phyloP scores from a whole-genome alignment of 2,797 vertebrate genomes.

The Kryptolebias ocellatus region DNA sequence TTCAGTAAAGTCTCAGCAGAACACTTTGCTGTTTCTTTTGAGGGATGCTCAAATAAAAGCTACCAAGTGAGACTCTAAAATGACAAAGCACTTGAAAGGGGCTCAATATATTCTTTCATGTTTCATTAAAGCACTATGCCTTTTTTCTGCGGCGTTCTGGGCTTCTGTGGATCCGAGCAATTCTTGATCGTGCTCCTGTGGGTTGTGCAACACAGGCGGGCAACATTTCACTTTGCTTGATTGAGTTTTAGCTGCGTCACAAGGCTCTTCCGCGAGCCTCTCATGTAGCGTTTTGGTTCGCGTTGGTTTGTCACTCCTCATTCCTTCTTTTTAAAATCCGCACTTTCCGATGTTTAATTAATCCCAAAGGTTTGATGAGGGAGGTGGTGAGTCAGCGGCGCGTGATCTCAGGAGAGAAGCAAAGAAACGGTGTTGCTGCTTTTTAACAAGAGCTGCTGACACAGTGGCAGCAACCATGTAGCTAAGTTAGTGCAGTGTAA shows the following conservation, averaged over 20 bases:
- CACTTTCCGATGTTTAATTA: neutral
- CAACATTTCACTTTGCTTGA: neutral
- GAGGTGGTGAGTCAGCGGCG: neutral
- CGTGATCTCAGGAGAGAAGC: neutral
- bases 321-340: neutral
- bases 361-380: neutral
- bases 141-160: neutral
- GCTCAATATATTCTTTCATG: neutral
- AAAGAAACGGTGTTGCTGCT: neutral
- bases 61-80: neutral
- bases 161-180: neutral
- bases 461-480: neutral
- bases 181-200: neutral
- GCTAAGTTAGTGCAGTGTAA: neutral
- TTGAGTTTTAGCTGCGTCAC: neutral
- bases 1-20: neutral
- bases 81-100: neutral
- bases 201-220: neutral
- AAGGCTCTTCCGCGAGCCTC: neutral
- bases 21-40: neutral
- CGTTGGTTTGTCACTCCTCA: neutral
- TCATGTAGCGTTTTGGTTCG: neutral
- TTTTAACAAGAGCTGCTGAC: constrained; percentile 6
- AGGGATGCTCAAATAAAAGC: neutral
- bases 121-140: neutral